Base-by-base conservation (phyloP, 2,797 vertebrate genomes). In the Adelosebastes latens region DNA sequence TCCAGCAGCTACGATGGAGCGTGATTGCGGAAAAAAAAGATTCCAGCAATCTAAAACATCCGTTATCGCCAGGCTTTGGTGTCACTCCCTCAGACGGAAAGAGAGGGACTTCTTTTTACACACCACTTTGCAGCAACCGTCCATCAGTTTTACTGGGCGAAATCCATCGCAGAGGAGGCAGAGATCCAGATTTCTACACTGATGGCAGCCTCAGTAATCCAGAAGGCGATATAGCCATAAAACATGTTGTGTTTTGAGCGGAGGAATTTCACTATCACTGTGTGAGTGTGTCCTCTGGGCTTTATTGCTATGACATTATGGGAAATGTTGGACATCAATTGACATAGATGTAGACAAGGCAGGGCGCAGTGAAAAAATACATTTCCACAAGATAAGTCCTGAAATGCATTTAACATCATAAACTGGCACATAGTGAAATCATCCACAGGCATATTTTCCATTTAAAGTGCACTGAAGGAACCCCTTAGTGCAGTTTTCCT, bases 361-460 rank as follows among this genome's bases (percentile, higher is more conserved):
- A 73, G 31, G 32, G 16, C 39, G 46, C 4, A 24, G 5, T 61
- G 56, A 70, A 58, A 49, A 56, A 75, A 80, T 59, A 16, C 9
- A 79, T 82, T 76, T 77, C 22, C 34, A 65, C 27, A 22, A 68
- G 25, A 79, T 73, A 56, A 70, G 18, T 27, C 67, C 46, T 78
- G 53, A 80, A 75, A 85, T 61, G 66, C 75, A 81, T 80, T 67
- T 53, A 72, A 78, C 77, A 66, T 66, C 59, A 72, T 83, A 75
- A 81, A 76, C 34, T 59, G 77, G 71, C 53, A 81, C 60, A 78
- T 71, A 31, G 80, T 83, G 58, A 83, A 75, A 79, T 64, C 77
- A 66, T 72, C 61, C 25, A 34, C 25, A 4, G 29, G n/a, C 34
- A n/a, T 27, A 71, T 78, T 79, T 84, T 79, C 60, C 24, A 65